Base-by-base conservation (phyloP, 2,113 vertebrate genomes). In the Dryoscopus gambensis region DNA sequence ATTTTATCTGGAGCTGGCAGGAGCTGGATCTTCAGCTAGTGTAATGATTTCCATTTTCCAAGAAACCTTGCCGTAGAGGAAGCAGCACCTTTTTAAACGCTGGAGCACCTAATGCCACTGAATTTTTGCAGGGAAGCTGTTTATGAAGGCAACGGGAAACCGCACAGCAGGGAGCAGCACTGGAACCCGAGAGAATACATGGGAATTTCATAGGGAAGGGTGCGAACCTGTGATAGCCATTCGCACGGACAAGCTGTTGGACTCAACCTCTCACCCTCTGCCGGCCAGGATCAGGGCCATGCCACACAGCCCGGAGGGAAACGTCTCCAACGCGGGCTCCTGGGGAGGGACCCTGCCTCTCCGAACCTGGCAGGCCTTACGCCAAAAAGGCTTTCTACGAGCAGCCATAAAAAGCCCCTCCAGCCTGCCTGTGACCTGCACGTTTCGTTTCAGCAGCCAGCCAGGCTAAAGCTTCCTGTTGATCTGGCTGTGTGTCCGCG, bases 261-360 rank as follows among this genome's bases (percentile, higher is more conserved):
- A 57, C 19, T 7, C 40, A 12, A n/a, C 22, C 60, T 21, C 46
- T 67, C 53, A 65, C 7, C 39, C 76, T 39, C 59, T 25, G 70
- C 44, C 19, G 85, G 47, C 35, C 74, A 15, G 21, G 25, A 24
- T 5, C 35, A 1, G 40, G 18, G 59, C 11, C 33, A 0, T 2
- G 31, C 24, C 6, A 3, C 30, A 13, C 60, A 20, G 2, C 2
- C 2, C 0, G 47, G 1, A 23, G 57, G 25, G 46, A 47, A 11
- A 4, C 18, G 14, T 13, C 7, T 3, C 22, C 63, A 5, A 0
- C 0, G 18, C 0, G 0, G 15, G 1, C 6, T 42, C 18, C 62
- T 13, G 9, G 0, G 40, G 15, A 21, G 8, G 3, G 23, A 35
- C 56, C 2, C 31, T 3, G 60, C 25, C 50, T 27, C 35, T 65